Evolutionary conservation across 2,113 vertebrate species (phyloP).

Genomic region (Origma solitaria): DNA sequence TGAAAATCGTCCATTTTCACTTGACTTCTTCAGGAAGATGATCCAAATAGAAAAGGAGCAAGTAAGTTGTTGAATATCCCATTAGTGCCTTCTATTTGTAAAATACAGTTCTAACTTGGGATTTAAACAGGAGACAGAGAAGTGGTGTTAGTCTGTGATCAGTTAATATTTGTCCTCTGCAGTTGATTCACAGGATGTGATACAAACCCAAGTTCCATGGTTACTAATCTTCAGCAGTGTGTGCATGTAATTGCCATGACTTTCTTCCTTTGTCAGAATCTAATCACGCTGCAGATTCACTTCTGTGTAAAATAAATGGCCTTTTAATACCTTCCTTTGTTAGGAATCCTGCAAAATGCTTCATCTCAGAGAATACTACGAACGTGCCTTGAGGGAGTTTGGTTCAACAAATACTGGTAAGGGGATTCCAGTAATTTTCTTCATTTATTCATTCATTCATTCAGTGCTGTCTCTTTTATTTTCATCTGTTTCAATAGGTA

Average conservation of each 20-base stretch:
- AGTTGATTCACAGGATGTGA: not conserved
- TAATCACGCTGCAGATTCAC: slow-evolving; percentile 21
- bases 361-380: slow-evolving; percentile 87
- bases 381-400: slow-evolving; percentile 91
- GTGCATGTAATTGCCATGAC: not conserved
- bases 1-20: slow-evolving; percentile 85
- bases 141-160: not conserved
- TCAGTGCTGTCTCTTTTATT: not conserved
- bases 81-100: not conserved
- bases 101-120: not conserved
- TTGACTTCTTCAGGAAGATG: slow-evolving; percentile 89
- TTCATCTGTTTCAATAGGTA: not conserved
- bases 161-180: not conserved
- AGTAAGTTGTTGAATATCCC: slow-evolving; percentile 70
- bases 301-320: slow-evolving; percentile 1
- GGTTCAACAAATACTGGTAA: slow-evolving; percentile 85
- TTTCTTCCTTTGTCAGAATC: slow-evolving; percentile 3
- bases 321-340: slow-evolving; percentile 45
- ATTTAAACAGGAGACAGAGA: not conserved
- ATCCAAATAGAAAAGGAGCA: slow-evolving; percentile 92
- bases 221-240: not conserved
- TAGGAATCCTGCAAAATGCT: slow-evolving; percentile 85
- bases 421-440: not conserved
- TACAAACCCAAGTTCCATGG: slow-evolving; percentile 1
- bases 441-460: not conserved